Evolutionary conservation across 2,888 invertebrate species (phyloP).

Genomic region (Eumerus sabulonum): DNA sequence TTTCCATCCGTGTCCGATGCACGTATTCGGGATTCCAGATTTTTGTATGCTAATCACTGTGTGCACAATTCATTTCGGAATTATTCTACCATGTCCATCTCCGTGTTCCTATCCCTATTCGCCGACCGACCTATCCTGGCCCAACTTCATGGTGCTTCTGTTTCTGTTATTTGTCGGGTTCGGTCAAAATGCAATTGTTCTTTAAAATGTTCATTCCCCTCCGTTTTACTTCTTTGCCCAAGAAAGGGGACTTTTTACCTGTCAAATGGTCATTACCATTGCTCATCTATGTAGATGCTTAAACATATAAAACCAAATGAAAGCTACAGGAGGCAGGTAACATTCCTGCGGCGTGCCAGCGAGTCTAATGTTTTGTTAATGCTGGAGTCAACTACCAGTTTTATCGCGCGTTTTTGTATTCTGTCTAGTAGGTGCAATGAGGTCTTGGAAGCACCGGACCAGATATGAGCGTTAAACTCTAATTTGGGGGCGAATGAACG

Average conservation of each 20-base stretch:
- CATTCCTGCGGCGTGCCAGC: no score
- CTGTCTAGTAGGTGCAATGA: no score
- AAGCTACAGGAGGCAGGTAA: not conserved
- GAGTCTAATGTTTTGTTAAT: no score
- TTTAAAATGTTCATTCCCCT: slow-evolving; percentile 40
- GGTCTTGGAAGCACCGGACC: no score
- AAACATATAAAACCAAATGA: slow-evolving; percentile 9
- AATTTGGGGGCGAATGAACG: no score
- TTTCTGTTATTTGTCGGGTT: slow-evolving; percentile 4
- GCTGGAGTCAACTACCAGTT: no score
- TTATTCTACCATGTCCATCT: slow-evolving; percentile 58
- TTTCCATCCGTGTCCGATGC: slow-evolving; percentile 68
- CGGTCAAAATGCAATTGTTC: slow-evolving; percentile 43
- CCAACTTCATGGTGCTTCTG: not conserved
- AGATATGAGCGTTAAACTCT: no score
- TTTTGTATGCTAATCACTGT: slow-evolving; percentile 72
- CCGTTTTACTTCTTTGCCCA: not conserved
- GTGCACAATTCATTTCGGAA: slow-evolving; percentile 70
- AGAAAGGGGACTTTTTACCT: not conserved
- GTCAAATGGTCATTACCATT: not conserved
- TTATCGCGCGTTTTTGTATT: no score
- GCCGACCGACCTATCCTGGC: no score
- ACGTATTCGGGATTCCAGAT: slow-evolving; percentile 72
- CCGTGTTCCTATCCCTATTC: no score
- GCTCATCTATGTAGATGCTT: no score